Base-by-base conservation (phyloP, 2,888 invertebrate genomes). In the Pinctada fucata region DNA sequence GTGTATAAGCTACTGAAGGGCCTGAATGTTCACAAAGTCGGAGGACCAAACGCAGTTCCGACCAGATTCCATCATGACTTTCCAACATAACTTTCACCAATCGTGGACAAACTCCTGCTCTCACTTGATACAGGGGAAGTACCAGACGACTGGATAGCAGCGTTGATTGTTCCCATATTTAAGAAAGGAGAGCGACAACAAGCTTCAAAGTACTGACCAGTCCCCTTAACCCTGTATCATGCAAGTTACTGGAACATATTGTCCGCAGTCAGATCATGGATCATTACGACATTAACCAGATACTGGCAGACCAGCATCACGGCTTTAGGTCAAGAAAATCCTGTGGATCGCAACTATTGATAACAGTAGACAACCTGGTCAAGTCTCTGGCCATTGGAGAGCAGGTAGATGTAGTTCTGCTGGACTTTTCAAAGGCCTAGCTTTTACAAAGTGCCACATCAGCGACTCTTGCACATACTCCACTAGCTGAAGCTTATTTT, bases 221-320 rank as follows among this genome's bases (percentile, higher is more conserved):
- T 75, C 16, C 76, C 80, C 45, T n/a, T 78, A 10, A 74, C 31
- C 1, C 31, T 31, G 31, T 31, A 31, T n/a, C 71, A 2, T 71
- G 80, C 49, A 75, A 78, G 16, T 13, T 75, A 4, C 65, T 79
- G 49, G 75, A 79, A 50, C 76, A 81, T 68, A 74, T 79, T 2
- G 76, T 79, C 0, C 74, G 78, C 66, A 81, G 78, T 51, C 72
- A 74, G 51, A 67, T 71, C 52, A 81, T 81, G 70, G 45, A 48
- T 50, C 76, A 79, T 64, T 76, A 78, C 48, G 69, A 58, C 8
- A 51, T 13, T 13, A 76, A 79, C 77, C 52, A 10, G 13, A 75
- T 81, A 4, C 63, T 75, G 3, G 73, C 74, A 13, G 72, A 81
- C 31, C 31, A 75, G 47, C 79, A 82, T 58, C 68, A 74, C 48